These are phyloP conservation scores for Leptinotarsa peninsularis DNA, from an alignment of 2,888 invertebrate species.

Conservation along the genomic window DNA sequence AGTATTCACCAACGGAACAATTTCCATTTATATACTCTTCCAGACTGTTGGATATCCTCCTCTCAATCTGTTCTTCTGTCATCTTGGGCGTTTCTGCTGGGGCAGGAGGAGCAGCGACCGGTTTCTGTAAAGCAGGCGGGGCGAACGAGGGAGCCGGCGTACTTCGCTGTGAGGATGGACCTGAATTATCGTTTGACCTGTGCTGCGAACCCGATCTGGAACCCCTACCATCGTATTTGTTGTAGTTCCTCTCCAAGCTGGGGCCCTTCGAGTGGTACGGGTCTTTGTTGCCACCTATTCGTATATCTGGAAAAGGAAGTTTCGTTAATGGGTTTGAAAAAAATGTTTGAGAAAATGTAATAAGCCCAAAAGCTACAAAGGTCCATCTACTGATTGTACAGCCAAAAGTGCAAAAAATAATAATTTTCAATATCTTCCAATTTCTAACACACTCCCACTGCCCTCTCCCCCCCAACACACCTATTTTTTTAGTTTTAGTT, in stretches of 20 bases:
- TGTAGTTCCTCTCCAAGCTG: slow-evolving; percentile 61
- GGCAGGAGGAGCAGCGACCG: slow-evolving; percentile 26
- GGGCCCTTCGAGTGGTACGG: slow-evolving; percentile 64
- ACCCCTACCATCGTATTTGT: slow-evolving; percentile 65
- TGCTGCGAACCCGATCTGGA: slow-evolving; percentile 73
- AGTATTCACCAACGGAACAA: slow-evolving; percentile 57
- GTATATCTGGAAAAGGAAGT: slow-evolving; percentile 43
- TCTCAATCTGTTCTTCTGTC: slow-evolving; percentile 56
- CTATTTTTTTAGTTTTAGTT: too few species aligned
- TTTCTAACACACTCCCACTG: too few species aligned
- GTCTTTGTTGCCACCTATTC: slow-evolving; percentile 54
- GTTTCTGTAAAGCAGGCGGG: slow-evolving; percentile 32
- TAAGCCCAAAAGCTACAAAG: too few species aligned
- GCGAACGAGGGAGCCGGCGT: slow-evolving; percentile 37
- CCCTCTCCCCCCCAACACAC: too few species aligned
- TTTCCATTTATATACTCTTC: slow-evolving; percentile 63
- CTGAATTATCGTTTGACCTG: slow-evolving; percentile 60
- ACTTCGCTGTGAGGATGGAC: slow-evolving; percentile 48
- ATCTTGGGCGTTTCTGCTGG: slow-evolving; percentile 46
- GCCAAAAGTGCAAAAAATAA: too few species aligned
- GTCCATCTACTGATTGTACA: too few species aligned
- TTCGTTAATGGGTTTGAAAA: too few species aligned
- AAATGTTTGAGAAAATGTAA: too few species aligned
- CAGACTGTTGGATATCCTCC: slow-evolving; percentile 58
- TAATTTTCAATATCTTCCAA: too few species aligned